Percentiles rank a stretch among this genome's conserved stretches.
phyloP scores from a whole-genome alignment of 1,140 invertebrate genomes.

The Homarus americanus region DNA sequence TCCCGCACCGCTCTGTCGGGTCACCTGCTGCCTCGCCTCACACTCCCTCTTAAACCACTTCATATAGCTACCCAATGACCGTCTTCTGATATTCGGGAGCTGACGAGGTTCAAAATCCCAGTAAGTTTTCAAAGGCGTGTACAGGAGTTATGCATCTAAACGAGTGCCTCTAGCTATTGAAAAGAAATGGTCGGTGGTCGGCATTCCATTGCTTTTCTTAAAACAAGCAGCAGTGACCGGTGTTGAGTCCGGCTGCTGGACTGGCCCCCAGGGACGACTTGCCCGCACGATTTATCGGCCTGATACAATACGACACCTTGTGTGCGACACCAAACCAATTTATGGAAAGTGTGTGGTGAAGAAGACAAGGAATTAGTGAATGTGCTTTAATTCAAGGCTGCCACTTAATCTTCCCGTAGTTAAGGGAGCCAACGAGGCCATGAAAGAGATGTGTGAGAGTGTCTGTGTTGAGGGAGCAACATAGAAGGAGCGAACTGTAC shows the following conservation, averaged over 20 bases:
- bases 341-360: slow-evolving; percentile 57
- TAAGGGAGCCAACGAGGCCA: not conserved
- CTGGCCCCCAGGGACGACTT: slow-evolving; percentile 62
- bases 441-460: not conserved
- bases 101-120: not conserved
- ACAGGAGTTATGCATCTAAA: slow-evolving; percentile 52
- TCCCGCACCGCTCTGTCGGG: slow-evolving; percentile 31
- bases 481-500: too few species aligned
- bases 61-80: not conserved
- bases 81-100: not conserved
- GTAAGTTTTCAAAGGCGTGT: not conserved
- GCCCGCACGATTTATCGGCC: slow-evolving; percentile 67
- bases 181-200: slow-evolving; percentile 70
- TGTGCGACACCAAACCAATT: slow-evolving; percentile 51
- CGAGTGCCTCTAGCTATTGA: slow-evolving; percentile 53
- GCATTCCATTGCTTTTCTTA: slow-evolving; percentile 70
- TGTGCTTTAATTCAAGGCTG: not conserved
- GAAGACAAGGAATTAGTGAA: slow-evolving; percentile 56
- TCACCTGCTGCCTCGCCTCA: slow-evolving; percentile 23
- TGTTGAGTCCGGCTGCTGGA: slow-evolving; percentile 69
- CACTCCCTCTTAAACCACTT: slow-evolving; percentile 20
- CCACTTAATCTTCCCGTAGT: not conserved
- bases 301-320: slow-evolving; percentile 69
- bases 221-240: slow-evolving; percentile 68
- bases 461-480: not conserved